A percentile compares a stretch with the other conserved stretches of the same genome.
phyloP scores from a whole-genome alignment of 2,797 vertebrate species.

The Clarias laeviceps region DNA sequence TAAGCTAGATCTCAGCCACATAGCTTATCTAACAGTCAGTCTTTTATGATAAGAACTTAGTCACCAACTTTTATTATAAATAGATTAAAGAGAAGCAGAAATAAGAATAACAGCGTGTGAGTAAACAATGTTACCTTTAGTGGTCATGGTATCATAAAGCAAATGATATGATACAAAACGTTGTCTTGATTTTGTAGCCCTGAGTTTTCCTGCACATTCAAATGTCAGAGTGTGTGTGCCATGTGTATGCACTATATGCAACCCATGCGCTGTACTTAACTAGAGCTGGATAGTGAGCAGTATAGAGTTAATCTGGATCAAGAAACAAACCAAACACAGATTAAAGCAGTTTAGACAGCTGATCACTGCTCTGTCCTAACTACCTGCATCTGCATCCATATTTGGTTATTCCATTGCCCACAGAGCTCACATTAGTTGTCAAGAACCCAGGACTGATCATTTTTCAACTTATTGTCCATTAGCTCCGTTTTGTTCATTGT shows the following conservation, averaged over 20 bases:
- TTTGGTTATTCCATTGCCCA: not conserved
- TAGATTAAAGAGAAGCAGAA: not conserved
- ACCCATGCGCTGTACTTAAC: not conserved
- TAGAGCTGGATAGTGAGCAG: not conserved
- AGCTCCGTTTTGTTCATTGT: slow-evolving; percentile 14
- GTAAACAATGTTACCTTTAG: not conserved
- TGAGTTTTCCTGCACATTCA: not conserved
- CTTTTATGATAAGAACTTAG: slow-evolving; percentile 1
- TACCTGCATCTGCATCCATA: slow-evolving; percentile 12
- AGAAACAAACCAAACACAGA: slow-evolving; percentile 21
- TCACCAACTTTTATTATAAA: not conserved
- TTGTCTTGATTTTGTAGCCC: not conserved
- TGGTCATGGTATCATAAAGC: not conserved
- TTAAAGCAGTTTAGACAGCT: slow-evolving; percentile 42
- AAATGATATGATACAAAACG: no score
- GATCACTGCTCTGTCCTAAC: slow-evolving; percentile 18
- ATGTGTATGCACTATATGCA: not conserved
- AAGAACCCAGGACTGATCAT: not conserved
- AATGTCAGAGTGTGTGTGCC: not conserved
- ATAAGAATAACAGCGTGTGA: not conserved
- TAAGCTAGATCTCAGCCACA: not conserved
- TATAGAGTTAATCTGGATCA: slow-evolving; percentile 6
- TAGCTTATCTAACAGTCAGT: no score
- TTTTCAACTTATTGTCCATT: slow-evolving; percentile 6
- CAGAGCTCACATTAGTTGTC: slow-evolving; percentile 16